These are phyloP conservation scores for Oophaga sylvatica DNA, from an alignment of 2,797 vertebrate species.

Conservation along the genomic window DNA sequence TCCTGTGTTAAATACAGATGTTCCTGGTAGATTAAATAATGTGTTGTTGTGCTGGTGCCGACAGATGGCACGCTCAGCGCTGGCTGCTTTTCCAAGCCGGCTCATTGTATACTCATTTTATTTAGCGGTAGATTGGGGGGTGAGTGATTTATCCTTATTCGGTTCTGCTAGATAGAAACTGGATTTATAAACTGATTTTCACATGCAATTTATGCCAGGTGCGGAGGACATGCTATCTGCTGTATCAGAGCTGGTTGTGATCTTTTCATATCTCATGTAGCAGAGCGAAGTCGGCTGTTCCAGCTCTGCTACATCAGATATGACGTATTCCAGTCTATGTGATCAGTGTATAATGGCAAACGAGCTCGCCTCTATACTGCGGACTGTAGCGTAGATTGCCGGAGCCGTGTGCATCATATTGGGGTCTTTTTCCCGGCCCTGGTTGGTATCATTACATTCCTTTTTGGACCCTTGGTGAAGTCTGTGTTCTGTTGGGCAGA, in stretches of 20 bases:
- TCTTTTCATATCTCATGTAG: neutral
- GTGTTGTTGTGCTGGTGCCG: neutral
- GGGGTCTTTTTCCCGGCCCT: neutral
- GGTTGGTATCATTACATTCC: neutral
- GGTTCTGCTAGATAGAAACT: neutral
- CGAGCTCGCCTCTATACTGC: too few species aligned
- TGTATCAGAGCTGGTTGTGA: neutral
- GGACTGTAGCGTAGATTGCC: neutral
- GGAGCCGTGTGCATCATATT: neutral
- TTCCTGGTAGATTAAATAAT: neutral
- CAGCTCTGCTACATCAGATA: too few species aligned
- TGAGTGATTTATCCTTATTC: neutral
- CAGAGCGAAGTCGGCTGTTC: neutral
- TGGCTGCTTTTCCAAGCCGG: too few species aligned
- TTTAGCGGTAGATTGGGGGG: neutral
- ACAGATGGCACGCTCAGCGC: constrained; percentile 1
- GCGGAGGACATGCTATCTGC: neutral
- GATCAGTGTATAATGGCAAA: too few species aligned
- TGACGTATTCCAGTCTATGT: neutral
- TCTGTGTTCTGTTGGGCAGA: neutral
- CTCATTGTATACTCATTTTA: neutral
- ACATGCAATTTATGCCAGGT: neutral
- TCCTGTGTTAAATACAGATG: constrained; percentile 6
- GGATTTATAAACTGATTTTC: neutral
- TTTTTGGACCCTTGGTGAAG: neutral